Percentiles rank a stretch among this genome's conserved stretches.
phyloP scores from a whole-genome alignment of 2,113 vertebrate genomes.

The Crotalus horridus region DNA sequence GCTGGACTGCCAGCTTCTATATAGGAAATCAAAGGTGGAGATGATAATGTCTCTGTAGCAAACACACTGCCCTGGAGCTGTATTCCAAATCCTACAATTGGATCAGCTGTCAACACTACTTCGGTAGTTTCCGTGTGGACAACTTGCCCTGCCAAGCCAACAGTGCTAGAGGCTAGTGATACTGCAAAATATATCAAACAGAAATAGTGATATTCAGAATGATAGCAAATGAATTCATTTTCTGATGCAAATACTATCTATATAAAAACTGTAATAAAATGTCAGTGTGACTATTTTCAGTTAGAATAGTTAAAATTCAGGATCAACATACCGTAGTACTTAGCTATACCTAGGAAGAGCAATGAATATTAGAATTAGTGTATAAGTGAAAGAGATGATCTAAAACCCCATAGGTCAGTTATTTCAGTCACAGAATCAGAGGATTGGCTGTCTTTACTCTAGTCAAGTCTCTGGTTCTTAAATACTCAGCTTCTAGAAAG shows the following conservation, averaged over 20 bases:
- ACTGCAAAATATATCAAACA: constrained; percentile 72
- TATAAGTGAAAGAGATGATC: background rate
- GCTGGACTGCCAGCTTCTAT: constrained; percentile 96
- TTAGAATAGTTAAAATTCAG: constrained; percentile 18
- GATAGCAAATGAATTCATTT: constrained; percentile 13
- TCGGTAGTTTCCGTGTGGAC: constrained; percentile 98
- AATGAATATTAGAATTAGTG: background rate
- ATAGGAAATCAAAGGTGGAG: constrained; percentile 96
- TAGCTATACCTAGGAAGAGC: background rate
- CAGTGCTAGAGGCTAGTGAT: constrained; percentile 94
- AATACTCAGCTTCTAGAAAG: background rate
- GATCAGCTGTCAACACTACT: constrained; percentile 87
- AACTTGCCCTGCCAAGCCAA: constrained; percentile 94
- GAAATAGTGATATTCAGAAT: constrained; percentile 46
- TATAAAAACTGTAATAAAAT: constrained; percentile 15
- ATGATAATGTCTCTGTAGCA: constrained; percentile 92
- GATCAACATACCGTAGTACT: background rate
- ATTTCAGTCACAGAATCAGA: background rate
- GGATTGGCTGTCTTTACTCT: background rate
- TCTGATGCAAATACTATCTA: constrained; percentile 24
- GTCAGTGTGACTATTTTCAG: background rate
- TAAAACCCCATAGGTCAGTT: background rate
- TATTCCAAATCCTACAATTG: constrained; percentile 91
- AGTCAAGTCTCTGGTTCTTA: background rate
- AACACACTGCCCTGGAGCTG: constrained; percentile 98